phyloP scores from a whole-genome alignment of 2,888 invertebrate genomes.

The Zele albiditarsus region DNA sequence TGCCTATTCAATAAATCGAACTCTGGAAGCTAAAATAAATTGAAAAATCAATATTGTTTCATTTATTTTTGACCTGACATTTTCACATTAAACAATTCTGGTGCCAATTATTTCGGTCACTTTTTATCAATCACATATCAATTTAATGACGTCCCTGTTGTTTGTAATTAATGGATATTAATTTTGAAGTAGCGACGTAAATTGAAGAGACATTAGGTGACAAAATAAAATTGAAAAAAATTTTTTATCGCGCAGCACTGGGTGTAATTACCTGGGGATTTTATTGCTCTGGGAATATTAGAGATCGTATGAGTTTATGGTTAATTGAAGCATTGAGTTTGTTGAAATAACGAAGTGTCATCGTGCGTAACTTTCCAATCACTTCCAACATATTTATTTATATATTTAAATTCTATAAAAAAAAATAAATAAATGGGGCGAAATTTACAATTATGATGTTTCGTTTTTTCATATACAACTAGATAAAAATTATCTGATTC shows the following conservation, averaged over 20 bases:
- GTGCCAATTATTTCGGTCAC: neutral
- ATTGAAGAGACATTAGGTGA: neutral
- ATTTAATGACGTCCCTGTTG: neutral
- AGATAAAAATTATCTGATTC: neutral
- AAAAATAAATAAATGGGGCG: neutral
- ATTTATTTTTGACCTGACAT: neutral
- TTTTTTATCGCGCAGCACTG: neutral
- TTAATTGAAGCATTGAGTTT: neutral
- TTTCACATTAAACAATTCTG: too few species aligned
- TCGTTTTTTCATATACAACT: too few species aligned
- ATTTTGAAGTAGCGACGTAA: neutral
- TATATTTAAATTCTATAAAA: neutral
- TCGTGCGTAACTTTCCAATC: too few species aligned
- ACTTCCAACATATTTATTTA: neutral
- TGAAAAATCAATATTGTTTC: neutral
- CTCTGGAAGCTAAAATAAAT: constrained; percentile 8
- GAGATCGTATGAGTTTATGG: neutral
- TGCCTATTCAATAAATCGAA: constrained; percentile 11
- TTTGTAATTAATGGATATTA: neutral
- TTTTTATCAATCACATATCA: neutral
- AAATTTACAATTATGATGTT: too few species aligned
- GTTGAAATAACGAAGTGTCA: neutral
- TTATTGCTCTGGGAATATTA: neutral
- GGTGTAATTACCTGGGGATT: neutral
- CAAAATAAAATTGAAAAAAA: neutral